These are phyloP conservation scores for Hedya salicella DNA, from an alignment of 2,888 invertebrate species.

Conservation along the genomic window DNA sequence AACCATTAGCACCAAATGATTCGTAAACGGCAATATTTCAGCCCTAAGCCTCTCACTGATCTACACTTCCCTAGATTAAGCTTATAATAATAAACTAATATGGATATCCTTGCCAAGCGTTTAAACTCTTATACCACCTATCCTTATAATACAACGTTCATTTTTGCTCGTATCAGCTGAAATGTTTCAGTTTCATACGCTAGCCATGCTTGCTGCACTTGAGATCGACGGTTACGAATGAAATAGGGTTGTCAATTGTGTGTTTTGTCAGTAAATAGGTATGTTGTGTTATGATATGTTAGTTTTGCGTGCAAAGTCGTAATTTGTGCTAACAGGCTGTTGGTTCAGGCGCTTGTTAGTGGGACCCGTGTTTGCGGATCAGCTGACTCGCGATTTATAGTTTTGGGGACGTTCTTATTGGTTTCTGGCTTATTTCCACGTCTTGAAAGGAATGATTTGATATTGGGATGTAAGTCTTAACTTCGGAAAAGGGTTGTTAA, in stretches of 20 bases:
- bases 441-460: constrained; percentile 6
- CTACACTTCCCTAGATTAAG: constrained; percentile 54
- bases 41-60: constrained; percentile 46
- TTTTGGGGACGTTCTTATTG: constrained; percentile 35
- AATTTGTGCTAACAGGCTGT: constrained; percentile 54
- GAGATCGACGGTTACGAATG: too few relatives aligned
- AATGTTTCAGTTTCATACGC: not conserved
- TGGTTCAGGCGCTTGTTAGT: constrained; percentile 52
- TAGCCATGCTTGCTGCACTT: not conserved
- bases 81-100: constrained; percentile 55
- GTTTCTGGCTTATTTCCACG: constrained; percentile 7
- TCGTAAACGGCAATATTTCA: constrained; percentile 45
- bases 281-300: constrained; percentile 49
- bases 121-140: not conserved
- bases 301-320: constrained; percentile 64
- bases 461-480: not conserved
- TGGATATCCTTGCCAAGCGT: constrained; percentile 51
- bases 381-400: constrained; percentile 41
- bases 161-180: not conserved
- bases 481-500: not conserved
- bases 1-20: constrained; percentile 24
- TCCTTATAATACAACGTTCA: not conserved
- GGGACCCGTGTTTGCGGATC: constrained; percentile 42
- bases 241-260: constrained; percentile 3
- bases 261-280: constrained; percentile 2